Percentiles rank a stretch among this genome's conserved stretches.
These are phyloP conservation scores for Benitochromis conjunctus DNA, from an alignment of 2,113 vertebrate genomes.

Conservation along the genomic window DNA sequence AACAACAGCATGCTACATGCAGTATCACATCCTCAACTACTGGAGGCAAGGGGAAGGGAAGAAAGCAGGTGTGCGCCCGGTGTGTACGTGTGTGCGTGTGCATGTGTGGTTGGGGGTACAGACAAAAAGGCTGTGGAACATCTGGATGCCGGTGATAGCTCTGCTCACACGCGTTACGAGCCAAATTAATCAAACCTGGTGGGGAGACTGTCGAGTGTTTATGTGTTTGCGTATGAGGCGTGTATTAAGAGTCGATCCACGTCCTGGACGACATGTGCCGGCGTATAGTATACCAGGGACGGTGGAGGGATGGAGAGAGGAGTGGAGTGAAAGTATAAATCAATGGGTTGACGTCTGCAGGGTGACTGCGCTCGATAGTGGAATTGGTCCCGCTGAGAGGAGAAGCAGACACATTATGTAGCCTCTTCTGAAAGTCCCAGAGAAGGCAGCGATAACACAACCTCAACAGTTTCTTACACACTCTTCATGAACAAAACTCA, in stretches of 20 bases:
- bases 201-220: conserved; percentile 46
- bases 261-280: conserved; percentile 44
- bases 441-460: not conserved
- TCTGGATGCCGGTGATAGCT: conserved; percentile 73
- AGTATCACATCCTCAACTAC: conserved; percentile 30
- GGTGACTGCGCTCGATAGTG: conserved; percentile 48
- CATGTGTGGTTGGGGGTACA: not conserved
- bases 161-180: conserved; percentile 59
- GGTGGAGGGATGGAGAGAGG: conserved; percentile 7
- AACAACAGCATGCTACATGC: conserved; percentile 18
- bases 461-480: not conserved
- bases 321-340: conserved; percentile 50
- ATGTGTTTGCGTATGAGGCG: conserved; percentile 22
- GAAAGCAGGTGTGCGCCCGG: conserved; percentile 41
- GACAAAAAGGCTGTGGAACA: conserved; percentile 70
- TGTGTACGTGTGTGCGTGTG: not conserved
- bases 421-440: conserved; percentile 18
- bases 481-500: not conserved
- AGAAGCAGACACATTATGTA: conserved; percentile 29
- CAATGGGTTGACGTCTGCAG: conserved; percentile 39
- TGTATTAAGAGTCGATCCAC: conserved; percentile 59
- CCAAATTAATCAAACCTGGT: conserved; percentile 74
- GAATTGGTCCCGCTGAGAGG: conserved; percentile 28
- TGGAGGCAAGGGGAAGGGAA: conserved; percentile 19
- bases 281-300: conserved; percentile 41